Conservation (phyloP, 64 coral and sea anemone genomes). For the Trachythela sp. region DNA sequence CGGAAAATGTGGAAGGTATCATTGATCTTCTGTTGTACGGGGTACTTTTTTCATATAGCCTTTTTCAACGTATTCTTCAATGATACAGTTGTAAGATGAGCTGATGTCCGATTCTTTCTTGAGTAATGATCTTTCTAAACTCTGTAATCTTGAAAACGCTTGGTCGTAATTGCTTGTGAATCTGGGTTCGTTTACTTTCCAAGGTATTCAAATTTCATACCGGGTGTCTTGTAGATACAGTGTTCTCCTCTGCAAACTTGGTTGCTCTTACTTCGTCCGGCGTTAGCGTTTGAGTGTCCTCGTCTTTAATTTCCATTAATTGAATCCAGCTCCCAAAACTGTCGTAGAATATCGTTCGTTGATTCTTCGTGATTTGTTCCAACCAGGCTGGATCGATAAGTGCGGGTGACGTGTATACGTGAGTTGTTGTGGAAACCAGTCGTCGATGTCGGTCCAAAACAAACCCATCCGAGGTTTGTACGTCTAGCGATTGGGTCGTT, state of each 20-base stretch:
- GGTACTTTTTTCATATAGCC: conserved; percentile 22
- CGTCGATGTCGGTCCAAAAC: conserved; percentile 38
- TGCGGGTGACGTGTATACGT: conserved; percentile 39
- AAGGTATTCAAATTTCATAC: conserved; percentile 53
- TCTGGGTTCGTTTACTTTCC: conserved; percentile 40
- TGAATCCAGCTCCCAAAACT: conserved; percentile 33
- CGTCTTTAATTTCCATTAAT: conserved; percentile 28
- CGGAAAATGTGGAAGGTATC: conserved; percentile 44
- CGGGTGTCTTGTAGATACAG: background rate
- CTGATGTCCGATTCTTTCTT: background rate
- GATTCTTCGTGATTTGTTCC: background rate
- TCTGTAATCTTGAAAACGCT: background rate
- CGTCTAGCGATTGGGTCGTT: conserved; percentile 19
- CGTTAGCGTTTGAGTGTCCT: background rate
- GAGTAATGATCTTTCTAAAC: background rate
- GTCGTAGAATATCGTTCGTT: background rate
- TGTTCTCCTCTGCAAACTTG: background rate
- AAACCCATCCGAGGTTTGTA: conserved; percentile 35
- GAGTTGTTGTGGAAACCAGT: conserved; percentile 7
- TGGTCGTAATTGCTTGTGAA: conserved; percentile 45
- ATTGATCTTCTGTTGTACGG: background rate
- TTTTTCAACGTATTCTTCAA: conserved; percentile 33
- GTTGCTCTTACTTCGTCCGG: conserved; percentile 15
- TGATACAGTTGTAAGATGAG: background rate
- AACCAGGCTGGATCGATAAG: background rate